These are phyloP conservation scores for Triplophysa rosa DNA, from an alignment of 2,113 vertebrate genomes.

Conservation along the genomic window DNA sequence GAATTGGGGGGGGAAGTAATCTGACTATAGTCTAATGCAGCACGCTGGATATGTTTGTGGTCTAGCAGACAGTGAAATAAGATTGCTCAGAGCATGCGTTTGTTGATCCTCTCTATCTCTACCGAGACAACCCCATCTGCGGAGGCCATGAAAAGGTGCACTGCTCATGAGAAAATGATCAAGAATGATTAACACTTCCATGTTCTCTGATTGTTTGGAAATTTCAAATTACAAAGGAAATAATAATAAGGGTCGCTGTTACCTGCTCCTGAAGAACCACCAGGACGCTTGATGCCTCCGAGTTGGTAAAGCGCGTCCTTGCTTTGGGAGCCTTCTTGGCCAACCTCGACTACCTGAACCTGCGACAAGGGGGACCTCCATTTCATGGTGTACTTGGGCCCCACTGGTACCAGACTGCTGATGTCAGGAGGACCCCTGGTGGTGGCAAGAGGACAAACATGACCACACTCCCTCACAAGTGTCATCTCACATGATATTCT, in stretches of 20 bases:
- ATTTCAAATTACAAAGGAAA: too few species aligned
- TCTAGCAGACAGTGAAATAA: slow-evolving; percentile 78
- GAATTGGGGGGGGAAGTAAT: slow-evolving; percentile 64
- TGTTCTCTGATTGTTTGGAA: slow-evolving; percentile 49
- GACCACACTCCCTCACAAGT: background rate
- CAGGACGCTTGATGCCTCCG: slow-evolving; percentile 69
- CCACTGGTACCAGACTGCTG: slow-evolving; percentile 90
- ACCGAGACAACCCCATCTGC: slow-evolving; percentile 61
- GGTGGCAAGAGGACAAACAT: slow-evolving; percentile 18
- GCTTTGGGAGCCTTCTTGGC: slow-evolving; percentile 80
- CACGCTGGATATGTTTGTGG: slow-evolving; percentile 67
- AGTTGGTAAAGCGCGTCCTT: slow-evolving; percentile 82
- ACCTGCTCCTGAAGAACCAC: slow-evolving; percentile 60
- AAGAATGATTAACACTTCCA: background rate
- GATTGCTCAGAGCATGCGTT: slow-evolving; percentile 62
- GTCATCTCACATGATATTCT: background rate
- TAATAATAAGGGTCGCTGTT: background rate
- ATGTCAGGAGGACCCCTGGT: slow-evolving; percentile 84
- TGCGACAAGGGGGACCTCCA: slow-evolving; percentile 90
- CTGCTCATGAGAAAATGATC: slow-evolving; percentile 1
- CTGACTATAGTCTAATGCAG: slow-evolving; percentile 70
- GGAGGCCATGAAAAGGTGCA: slow-evolving; percentile 34
- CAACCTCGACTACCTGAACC: slow-evolving; percentile 91
- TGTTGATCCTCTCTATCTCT: slow-evolving; percentile 58
- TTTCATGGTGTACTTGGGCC: slow-evolving; percentile 92